These are phyloP conservation scores for Trisateles emortualis DNA, from an alignment of 2,888 invertebrate species.

Conservation along the genomic window DNA sequence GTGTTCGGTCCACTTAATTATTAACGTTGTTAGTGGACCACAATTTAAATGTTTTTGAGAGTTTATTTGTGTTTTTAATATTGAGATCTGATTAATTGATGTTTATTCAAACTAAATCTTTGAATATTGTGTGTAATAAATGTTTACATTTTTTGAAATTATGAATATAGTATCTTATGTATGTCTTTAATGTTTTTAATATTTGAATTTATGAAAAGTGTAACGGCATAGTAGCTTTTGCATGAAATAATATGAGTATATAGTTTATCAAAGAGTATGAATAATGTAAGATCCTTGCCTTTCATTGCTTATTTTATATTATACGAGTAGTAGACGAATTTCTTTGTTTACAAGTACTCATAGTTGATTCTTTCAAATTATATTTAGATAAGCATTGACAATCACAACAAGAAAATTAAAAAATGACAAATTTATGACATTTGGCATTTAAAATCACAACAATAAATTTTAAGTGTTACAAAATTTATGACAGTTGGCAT, in stretches of 20 bases:
- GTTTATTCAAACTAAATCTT: slow-evolving; percentile 25
- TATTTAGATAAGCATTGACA: slow-evolving; percentile 21
- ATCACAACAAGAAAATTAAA: slow-evolving; percentile 1
- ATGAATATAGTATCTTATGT: slow-evolving; percentile 28
- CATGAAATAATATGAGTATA: slow-evolving; percentile 42
- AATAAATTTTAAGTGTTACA: no score
- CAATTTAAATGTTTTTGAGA: slow-evolving; percentile 59
- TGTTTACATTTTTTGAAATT: slow-evolving; percentile 23
- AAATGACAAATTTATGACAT: background rate
- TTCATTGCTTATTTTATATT: slow-evolving; percentile 66
- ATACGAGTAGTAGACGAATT: slow-evolving; percentile 38
- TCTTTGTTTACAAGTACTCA: slow-evolving; percentile 30
- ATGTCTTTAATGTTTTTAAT: slow-evolving; percentile 50
- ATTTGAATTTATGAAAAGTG: slow-evolving; percentile 45
- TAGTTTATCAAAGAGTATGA: slow-evolving; percentile 47
- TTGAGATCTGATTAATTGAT: slow-evolving; percentile 47
- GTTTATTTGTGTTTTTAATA: slow-evolving; percentile 69
- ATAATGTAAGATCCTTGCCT: slow-evolving; percentile 68
- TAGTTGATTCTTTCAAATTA: slow-evolving; percentile 16
- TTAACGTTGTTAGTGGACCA: slow-evolving; percentile 34
- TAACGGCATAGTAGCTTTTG: slow-evolving; percentile 63
- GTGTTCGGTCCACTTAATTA: slow-evolving; percentile 54
- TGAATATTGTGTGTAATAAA: slow-evolving; percentile 42
- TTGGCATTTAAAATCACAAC: slow-evolving; percentile 5
- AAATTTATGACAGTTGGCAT: no score